Conservation (phyloP, 2,888 invertebrate species). For the Clistopyga incitator region DNA sequence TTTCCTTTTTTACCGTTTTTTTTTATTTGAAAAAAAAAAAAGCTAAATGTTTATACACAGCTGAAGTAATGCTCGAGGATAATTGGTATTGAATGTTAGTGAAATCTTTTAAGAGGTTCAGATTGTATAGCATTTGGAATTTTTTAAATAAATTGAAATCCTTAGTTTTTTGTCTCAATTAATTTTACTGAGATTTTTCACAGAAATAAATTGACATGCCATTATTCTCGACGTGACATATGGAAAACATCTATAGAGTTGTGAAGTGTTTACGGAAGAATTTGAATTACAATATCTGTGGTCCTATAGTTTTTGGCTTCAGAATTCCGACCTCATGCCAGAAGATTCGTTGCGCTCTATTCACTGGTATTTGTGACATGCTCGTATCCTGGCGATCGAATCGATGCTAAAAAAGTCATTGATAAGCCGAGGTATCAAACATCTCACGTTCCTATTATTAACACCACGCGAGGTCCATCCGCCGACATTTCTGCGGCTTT, state of each 20-base stretch:
- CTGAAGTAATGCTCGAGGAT: neutral
- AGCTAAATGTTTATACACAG: no score
- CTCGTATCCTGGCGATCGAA: neutral
- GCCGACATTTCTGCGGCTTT: neutral
- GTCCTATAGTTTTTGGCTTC: neutral
- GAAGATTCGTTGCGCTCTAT: neutral
- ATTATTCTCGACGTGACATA: no score
- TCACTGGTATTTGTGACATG: neutral
- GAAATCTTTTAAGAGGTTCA: neutral
- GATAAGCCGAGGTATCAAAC: neutral
- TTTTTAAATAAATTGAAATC: no score
- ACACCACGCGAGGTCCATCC: neutral
- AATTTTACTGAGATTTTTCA: neutral
- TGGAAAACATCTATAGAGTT: neutral
- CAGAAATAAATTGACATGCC: neutral
- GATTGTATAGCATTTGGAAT: neutral
- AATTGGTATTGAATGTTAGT: neutral
- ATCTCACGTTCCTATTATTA: neutral
- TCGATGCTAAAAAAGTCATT: neutral
- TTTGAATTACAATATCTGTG: neutral
- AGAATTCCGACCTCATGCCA: neutral
- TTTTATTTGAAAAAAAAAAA: no score
- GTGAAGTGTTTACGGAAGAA: no score
- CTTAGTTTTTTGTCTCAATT: neutral
- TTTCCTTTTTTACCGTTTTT: no score